phyloP scores from a whole-genome alignment of 2,888 invertebrate species.

The Agriotes lineatus region DNA sequence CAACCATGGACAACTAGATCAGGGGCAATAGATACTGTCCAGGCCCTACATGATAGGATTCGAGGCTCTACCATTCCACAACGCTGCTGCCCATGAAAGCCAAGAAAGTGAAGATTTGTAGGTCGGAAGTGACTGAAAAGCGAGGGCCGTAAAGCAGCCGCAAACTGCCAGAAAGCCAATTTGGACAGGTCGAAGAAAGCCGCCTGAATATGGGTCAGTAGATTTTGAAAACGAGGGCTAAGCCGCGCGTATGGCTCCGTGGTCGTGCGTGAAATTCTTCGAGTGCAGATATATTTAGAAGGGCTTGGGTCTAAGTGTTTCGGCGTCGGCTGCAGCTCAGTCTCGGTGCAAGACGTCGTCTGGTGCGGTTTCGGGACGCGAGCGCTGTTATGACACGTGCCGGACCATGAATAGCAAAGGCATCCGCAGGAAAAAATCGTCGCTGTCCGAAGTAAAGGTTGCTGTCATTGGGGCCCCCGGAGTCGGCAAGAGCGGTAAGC shows the following conservation, averaged over 20 bases:
- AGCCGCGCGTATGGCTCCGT: constrained; percentile 21
- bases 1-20: no score
- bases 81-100: no score
- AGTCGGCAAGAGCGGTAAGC: constrained; percentile 93
- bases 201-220: constrained; percentile 37
- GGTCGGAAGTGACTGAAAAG: no score
- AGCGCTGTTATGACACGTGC: constrained; percentile 14
- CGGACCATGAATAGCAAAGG: constrained; percentile 80
- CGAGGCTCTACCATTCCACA: no score
- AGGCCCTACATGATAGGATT: no score
- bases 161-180: no score
- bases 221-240: constrained; percentile 35
- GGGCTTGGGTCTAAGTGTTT: constrained; percentile 44
- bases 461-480: constrained; percentile 90
- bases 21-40: no score
- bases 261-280: constrained; percentile 42
- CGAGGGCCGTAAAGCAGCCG: no score
- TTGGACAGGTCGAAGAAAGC: no score
- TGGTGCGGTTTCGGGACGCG: no score
- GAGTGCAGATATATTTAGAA: constrained; percentile 49
- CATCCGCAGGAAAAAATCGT: constrained; percentile 90
- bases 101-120: no score
- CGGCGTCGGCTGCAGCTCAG: constrained; percentile 42
- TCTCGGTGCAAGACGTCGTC: no score
- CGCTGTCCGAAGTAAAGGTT: constrained; percentile 90